Base-by-base conservation (phyloP, 92 coral and sea anemone genomes). In the Muricea muricata region DNA sequence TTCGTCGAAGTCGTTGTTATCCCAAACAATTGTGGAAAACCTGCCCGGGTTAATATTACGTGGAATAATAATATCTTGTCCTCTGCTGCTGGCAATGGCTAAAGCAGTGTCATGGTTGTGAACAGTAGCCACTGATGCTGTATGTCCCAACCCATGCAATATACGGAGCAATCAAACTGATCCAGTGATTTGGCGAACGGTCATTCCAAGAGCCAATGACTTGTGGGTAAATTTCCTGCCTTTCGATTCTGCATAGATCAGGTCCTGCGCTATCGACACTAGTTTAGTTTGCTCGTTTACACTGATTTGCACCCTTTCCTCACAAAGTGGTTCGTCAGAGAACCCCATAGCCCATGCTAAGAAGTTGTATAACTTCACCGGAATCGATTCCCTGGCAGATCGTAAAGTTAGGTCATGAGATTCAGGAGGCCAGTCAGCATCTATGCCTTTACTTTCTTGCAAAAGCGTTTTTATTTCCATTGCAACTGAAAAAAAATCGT, bases 81-180 rank as follows among this genome's bases (percentile, higher is more conserved):
- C 55, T 66, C 83, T 85, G 46, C 87, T 72, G 61, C 82, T 78
- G 26, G 87, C 87, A 77, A 86, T 80, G 40, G 89, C 91, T 79
- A 89, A 50, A 23, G 92, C 91, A 63, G 92, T 92, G 69, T 92
- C 95, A n/a, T 89, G 87, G 75, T 92, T 92, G 40, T 89, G 90
- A 23, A 92, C 39, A 50, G 86, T 81, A 26, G 90, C 84, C 73
- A 81, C 83, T 31, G 91, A 92, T 50, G 86, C 65, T 26, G 63
- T 45, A 65, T 75, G 65, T 17, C 80, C 80, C 39, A 75, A 33
- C 21, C 80, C 80, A 45, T 45, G 65, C 33, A 75, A 26, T 65
- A 75, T 75, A 10, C 65, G 20, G 28, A 75, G 61, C 46, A 75
- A 75, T 75, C 89, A 88, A 14, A 75, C 84, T 41, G 86, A 87